Percentiles rank a stretch among this genome's conserved stretches.
Conservation (phyloP, 2,797 vertebrate genomes). For the Thunnus albacares region DNA sequence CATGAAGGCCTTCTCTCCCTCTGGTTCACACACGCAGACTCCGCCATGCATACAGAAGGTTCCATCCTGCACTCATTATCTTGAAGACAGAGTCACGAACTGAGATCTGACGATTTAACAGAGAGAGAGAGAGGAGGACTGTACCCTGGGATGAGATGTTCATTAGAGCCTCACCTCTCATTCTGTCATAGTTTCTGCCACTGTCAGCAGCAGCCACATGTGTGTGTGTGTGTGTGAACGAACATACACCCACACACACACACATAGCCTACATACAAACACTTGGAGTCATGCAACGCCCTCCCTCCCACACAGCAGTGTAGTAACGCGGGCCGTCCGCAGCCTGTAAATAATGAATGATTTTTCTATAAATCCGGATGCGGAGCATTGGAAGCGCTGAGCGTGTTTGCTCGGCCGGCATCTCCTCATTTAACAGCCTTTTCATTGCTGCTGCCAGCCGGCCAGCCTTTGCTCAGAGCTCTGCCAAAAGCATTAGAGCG, state of each 20-base stretch:
- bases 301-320: background rate
- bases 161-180: conserved; percentile 49
- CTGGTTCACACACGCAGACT: background rate
- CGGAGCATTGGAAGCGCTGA: background rate
- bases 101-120: conserved; percentile 33
- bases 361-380: conserved; percentile 38
- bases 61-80: conserved; percentile 33
- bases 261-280: background rate
- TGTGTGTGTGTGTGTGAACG: background rate
- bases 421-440: conserved; percentile 36
- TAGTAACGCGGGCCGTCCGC: conserved; percentile 4
- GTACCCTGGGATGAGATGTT: conserved; percentile 35
- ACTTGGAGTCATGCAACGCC: background rate
- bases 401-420: background rate
- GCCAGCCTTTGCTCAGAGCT: conserved; percentile 18
- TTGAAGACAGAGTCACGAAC: conserved; percentile 20
- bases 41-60: background rate
- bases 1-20: background rate
- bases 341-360: conserved; percentile 62
- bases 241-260: background rate
- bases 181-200: conserved; percentile 26
- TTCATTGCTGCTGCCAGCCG: background rate
- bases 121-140: background rate
- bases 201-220: conserved; percentile 21
- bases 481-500: conserved; percentile 22